Percentiles rank a stretch among this genome's conserved stretches.
Evolutionary conservation across 2,113 vertebrate species (phyloP).

Genomic region (Phasianus colchicus): DNA sequence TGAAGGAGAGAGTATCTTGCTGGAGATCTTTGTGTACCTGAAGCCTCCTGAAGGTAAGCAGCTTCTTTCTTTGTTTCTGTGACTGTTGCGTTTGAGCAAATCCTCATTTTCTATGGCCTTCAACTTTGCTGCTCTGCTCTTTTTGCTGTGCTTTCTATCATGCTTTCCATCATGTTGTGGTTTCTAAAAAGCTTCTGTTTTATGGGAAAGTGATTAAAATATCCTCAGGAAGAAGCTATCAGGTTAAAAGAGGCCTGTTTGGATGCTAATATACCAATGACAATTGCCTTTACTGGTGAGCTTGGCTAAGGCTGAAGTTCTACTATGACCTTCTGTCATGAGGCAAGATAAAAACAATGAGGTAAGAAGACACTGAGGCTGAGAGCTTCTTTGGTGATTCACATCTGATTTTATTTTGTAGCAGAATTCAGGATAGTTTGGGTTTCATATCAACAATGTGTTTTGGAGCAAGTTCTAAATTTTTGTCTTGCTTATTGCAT

Average conservation of each 20-base stretch:
- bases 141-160: too few relatives aligned
- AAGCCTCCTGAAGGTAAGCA: too few relatives aligned
- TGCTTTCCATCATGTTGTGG: too few relatives aligned
- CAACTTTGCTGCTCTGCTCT: too few relatives aligned
- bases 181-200: not conserved
- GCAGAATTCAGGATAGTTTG: not conserved
- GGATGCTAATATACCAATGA: not conserved
- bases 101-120: too few relatives aligned
- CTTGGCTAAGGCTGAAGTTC: not conserved
- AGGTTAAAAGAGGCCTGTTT: not conserved
- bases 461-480: not conserved
- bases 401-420: not conserved
- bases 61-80: too few relatives aligned
- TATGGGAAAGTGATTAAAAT: not conserved
- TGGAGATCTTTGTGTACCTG: too few relatives aligned
- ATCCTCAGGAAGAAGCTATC: not conserved
- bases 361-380: not conserved
- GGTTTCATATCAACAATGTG: not conserved
- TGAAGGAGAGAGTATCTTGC: too few relatives aligned
- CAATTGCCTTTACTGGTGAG: accelerated
- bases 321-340: not conserved
- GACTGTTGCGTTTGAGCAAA: too few relatives aligned
- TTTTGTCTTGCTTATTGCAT: not conserved
- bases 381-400: not conserved
- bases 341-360: not conserved